Evolutionary conservation across 2,797 vertebrate genomes (phyloP), one percentile per base, ranked within the genome.

Genomic region (Lates japonicus): DNA sequence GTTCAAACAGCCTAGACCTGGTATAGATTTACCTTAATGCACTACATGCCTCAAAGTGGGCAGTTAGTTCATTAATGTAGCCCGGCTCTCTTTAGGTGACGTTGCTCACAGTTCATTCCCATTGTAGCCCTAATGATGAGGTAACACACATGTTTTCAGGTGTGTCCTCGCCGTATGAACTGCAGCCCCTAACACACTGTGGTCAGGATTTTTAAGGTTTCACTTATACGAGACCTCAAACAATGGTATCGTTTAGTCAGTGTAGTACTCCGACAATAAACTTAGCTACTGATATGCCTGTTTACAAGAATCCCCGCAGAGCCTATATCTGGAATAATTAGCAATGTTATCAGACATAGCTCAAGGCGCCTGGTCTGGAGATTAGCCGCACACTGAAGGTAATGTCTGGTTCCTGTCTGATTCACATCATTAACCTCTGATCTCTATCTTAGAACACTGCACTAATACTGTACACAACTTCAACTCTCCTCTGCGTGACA

Each of bases 401-500:
- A 82, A 92, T 91, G 91, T 92, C 92, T 93, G 91, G 92, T 92
- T 93, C 86, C 90, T 85, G 90, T 93, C 92, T 95, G 93, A 94
- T 95, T 92, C 94, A 93, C 92, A 86, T 92, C 93, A 96, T 95
- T 96, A 94, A 93, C 90, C 87, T 87, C 86, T 82, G 92, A 94
- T 95, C 87, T 90, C 63, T 85, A 93, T 94, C 93, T 87, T 39
- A 79, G 64, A 46, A 55, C 48, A 76, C 69, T 69, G 52, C 68
- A 74, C 62, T 83, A 87, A 92, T 80, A 87, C 80, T 84, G 80
- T 85, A 88, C 80, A 82, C 84, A 78, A 76, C 76, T 58, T 71
- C 46, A 67, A 20, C 72, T 72, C 57, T 66, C 42, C 29, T 76
- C 44, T 52, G 46, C 55, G 16, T 63, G 65, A 66, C 65, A 69